phyloP scores from a whole-genome alignment of 2,113 vertebrate species.

The Marcusenius ussheri region DNA sequence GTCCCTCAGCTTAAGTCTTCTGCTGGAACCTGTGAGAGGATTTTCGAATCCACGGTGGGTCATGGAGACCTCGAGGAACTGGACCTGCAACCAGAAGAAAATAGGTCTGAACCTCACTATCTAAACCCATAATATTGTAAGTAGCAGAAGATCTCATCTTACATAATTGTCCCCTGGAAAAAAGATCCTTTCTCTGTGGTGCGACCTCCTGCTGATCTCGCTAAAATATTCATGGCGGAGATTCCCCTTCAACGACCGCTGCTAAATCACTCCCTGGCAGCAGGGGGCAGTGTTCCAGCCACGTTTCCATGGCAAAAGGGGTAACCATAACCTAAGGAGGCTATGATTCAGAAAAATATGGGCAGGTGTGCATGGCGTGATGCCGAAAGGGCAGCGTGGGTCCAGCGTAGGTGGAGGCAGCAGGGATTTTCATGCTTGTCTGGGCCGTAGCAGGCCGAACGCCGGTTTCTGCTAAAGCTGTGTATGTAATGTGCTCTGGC shows the following conservation, averaged over 20 bases:
- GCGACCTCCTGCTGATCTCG: background rate
- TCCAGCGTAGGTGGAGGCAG: background rate
- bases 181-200: background rate
- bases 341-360: background rate
- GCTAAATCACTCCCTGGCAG: background rate
- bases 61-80: background rate
- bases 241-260: background rate
- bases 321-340: background rate
- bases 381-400: background rate
- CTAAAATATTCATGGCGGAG: constrained; percentile 9
- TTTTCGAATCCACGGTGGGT: background rate
- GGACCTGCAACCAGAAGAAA: background rate
- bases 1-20: background rate
- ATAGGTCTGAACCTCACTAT: background rate
- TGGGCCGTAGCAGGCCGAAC: background rate
- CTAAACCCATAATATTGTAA: background rate
- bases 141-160: background rate
- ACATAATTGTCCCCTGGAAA: background rate
- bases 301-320: background rate
- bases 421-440: background rate
- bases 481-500: background rate
- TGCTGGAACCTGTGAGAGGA: background rate
- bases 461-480: background rate
- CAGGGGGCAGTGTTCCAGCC: background rate
- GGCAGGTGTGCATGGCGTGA: background rate